Conservation (phyloP, 2,797 vertebrate genomes). For the Gouania willdenowi region DNA sequence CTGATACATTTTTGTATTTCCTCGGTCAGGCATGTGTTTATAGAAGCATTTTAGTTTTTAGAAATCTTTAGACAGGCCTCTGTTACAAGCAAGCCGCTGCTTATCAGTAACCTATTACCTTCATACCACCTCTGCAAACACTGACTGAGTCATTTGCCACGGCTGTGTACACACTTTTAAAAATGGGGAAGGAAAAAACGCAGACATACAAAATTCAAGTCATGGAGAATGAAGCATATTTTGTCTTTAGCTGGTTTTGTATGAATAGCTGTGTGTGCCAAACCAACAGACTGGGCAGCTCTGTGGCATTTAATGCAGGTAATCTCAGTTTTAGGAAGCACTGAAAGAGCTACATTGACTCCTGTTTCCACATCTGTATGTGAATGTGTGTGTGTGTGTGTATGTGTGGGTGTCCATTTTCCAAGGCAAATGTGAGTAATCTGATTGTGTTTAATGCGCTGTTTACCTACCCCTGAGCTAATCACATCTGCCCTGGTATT, state of each 20-base stretch:
- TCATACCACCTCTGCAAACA: conserved; percentile 64
- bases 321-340: conserved; percentile 22
- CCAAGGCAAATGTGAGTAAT: conserved; percentile 41
- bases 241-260: conserved; percentile 18
- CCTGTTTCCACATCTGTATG: conserved; percentile 27
- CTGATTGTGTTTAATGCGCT: conserved; percentile 57
- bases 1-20: conserved; percentile 64
- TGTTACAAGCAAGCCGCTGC: conserved; percentile 50
- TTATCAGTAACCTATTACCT: conserved; percentile 70
- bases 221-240: conserved; percentile 1
- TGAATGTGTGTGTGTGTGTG: background rate
- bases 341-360: conserved; percentile 42
- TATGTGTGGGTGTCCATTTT: conserved; percentile 48
- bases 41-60: conserved; percentile 45
- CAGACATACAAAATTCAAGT: conserved; percentile 22
- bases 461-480: conserved; percentile 53
- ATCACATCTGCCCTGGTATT: conserved; percentile 43
- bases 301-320: conserved; percentile 18
- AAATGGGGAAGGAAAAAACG: conserved; percentile 18
- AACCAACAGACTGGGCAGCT: conserved; percentile 19
- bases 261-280: conserved; percentile 1
- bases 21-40: conserved; percentile 62
- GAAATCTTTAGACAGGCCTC: conserved; percentile 40
- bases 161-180: conserved; percentile 44
- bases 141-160: conserved; percentile 26